phyloP scores from a whole-genome alignment of 2,888 invertebrate species.

The Tetropium fuscum region DNA sequence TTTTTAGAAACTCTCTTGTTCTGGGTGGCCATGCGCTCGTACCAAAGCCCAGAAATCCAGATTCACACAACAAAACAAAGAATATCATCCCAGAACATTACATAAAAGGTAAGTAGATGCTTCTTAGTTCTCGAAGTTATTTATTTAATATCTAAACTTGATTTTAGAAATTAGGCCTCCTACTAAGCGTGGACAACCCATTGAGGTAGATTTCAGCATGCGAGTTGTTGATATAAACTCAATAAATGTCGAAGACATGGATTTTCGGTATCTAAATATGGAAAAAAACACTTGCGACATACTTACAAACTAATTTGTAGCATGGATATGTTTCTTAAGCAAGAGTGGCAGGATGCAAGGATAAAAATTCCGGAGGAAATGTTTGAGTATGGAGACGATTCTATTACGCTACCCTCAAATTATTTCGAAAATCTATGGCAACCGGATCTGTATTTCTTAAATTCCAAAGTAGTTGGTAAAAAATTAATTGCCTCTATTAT shows the following conservation, averaged over 20 bases:
- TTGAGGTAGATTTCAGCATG: conserved; percentile 83
- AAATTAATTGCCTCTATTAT: no score
- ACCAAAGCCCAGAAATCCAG: conserved; percentile 50
- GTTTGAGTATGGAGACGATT: conserved; percentile 84
- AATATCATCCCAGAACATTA: conserved; percentile 54
- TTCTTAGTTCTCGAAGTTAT: not conserved
- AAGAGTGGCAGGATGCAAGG: conserved; percentile 84
- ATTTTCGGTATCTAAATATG: conserved; percentile 81
- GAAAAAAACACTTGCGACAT: no score
- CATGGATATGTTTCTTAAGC: conserved; percentile 87
- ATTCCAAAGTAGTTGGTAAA: conserved; percentile 86
- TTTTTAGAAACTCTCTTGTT: conserved; percentile 12
- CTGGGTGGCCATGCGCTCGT: conserved; percentile 33
- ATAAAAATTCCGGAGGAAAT: conserved; percentile 81
- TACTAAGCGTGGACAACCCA: conserved; percentile 77
- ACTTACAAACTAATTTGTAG: conserved; percentile 68
- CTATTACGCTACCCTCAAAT: conserved; percentile 82
- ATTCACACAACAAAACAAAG: conserved; percentile 50
- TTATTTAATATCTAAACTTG: no score
- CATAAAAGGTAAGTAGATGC: conserved; percentile 48
- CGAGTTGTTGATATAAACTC: conserved; percentile 89
- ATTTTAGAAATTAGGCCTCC: conserved; percentile 81
- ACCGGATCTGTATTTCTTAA: conserved; percentile 87
- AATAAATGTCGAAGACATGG: conserved; percentile 90
- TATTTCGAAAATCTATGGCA: conserved; percentile 90